Evolutionary conservation across 2,888 invertebrate genomes (phyloP).

Genomic region (Xestobium rufovillosum): DNA sequence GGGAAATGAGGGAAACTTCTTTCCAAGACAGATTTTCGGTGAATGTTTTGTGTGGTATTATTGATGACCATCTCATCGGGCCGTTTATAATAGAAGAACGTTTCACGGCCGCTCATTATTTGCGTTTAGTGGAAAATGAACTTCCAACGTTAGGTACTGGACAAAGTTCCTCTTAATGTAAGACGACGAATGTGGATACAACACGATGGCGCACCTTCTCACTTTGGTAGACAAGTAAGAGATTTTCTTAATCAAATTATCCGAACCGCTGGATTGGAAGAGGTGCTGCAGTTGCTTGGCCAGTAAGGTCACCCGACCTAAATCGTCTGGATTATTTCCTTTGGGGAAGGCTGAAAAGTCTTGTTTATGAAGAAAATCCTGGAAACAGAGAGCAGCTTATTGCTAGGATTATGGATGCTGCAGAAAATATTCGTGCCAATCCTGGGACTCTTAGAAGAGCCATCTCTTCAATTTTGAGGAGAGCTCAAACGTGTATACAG

Average conservation of each 20-base stretch:
- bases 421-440: neutral
- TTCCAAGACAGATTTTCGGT: no score
- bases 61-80: no score
- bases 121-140: no score
- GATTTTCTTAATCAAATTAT: neutral
- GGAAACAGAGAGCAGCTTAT: neutral
- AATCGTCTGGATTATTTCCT: neutral
- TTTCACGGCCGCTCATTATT: no score
- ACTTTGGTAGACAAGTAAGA: neutral
- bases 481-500: neutral
- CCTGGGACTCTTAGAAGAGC: neutral
- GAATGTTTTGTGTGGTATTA: no score
- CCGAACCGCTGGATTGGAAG: neutral
- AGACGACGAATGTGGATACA: neutral
- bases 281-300: neutral
- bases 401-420: neutral
- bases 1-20: no score
- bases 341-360: slow-evolving; percentile 2
- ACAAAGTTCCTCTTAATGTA: neutral
- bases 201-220: no score
- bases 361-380: neutral
- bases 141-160: no score
- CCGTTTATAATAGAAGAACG: no score
- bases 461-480: neutral
- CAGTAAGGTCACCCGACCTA: neutral